Evolutionary conservation across 2,797 vertebrate genomes (phyloP).

Genomic region (Neomorphus geoffroyi): DNA sequence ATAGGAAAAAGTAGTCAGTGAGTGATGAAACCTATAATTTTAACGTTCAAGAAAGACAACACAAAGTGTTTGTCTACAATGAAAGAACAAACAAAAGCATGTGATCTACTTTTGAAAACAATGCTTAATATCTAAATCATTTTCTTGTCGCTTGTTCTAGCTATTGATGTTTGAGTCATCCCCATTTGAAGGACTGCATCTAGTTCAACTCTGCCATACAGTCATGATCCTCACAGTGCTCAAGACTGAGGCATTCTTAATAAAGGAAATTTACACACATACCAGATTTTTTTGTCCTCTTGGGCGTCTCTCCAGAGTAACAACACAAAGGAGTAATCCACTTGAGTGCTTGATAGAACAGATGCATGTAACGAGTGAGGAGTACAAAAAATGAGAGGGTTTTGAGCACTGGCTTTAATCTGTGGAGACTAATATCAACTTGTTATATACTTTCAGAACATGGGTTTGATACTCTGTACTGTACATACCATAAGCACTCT

Average conservation of each 20-base stretch:
- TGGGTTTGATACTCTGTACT: not conserved
- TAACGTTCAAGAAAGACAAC: not conserved
- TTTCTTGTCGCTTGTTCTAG: not conserved
- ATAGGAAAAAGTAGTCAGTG: not conserved
- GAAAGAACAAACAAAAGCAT: not conserved
- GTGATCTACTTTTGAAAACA: not conserved
- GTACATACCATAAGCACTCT: rapidly evolving
- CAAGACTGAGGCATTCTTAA: not conserved
- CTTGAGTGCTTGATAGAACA: not conserved
- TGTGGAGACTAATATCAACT: not conserved
- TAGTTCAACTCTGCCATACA: not conserved
- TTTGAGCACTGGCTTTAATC: not conserved
- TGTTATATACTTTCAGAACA: not conserved
- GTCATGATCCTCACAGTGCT: not conserved
- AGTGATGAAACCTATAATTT: not conserved
- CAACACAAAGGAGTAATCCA: not conserved
- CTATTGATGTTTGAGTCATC: not conserved
- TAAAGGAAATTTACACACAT: not conserved
- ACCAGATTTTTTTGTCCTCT: not conserved
- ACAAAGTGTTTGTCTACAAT: not conserved
- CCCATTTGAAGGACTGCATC: not conserved
- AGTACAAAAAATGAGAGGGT: not conserved
- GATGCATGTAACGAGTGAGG: not conserved
- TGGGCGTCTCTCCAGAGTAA: not conserved
- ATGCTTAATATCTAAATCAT: rapidly evolving